These are phyloP conservation scores for Carabus problematicus DNA, from an alignment of 2,888 invertebrate species.

Conservation along the genomic window DNA sequence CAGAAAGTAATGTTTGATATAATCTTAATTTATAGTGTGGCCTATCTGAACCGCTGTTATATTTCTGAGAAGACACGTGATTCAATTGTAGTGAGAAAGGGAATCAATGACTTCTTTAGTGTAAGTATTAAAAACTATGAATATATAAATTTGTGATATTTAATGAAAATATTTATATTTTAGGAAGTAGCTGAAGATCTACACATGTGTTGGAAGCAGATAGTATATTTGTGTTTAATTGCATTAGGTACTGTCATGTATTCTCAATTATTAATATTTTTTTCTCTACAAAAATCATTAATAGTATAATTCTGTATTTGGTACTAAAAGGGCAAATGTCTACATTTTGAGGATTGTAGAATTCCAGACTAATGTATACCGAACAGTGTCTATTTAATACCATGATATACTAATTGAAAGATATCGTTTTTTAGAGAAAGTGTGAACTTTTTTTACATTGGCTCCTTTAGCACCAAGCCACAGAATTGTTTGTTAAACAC, in stretches of 20 bases:
- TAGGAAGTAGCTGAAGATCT: constrained; percentile 70
- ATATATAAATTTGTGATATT: constrained; percentile 10
- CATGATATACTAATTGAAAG: no score
- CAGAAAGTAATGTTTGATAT: constrained; percentile 37
- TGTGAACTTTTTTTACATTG: no score
- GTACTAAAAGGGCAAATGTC: no score
- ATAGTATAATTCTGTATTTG: no score
- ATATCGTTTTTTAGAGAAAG: no score
- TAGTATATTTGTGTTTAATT: constrained; percentile 66
- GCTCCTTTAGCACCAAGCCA: no score
- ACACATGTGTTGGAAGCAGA: constrained; percentile 65
- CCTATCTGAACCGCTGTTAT: constrained; percentile 64
- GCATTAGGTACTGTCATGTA: constrained; percentile 62
- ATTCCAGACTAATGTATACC: no score
- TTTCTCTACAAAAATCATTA: no score
- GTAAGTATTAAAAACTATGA: constrained; percentile 52
- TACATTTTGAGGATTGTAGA: no score
- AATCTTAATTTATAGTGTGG: constrained; percentile 55
- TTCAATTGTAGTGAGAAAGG: constrained; percentile 56
- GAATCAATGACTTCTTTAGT: constrained; percentile 62
- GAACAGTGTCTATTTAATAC: no score
- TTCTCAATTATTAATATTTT: no score
- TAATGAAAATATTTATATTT: constrained; percentile 48
- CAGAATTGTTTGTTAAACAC: no score
- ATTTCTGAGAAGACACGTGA: constrained; percentile 57